Percentiles rank a stretch among this genome's conserved stretches.
Evolutionary conservation across 1,140 invertebrate species (phyloP).

Genomic region (Helicoverpa armigera): DNA sequence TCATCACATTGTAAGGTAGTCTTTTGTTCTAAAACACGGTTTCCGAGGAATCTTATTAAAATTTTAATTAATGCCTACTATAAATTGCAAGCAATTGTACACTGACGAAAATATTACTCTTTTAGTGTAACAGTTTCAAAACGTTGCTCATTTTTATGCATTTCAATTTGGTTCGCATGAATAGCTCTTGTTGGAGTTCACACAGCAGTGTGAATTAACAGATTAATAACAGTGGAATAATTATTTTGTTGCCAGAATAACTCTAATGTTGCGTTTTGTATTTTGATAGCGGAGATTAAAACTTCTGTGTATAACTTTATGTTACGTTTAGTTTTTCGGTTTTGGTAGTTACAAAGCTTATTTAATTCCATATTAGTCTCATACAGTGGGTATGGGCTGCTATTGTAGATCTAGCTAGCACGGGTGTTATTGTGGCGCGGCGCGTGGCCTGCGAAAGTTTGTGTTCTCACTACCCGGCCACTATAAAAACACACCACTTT

Average conservation of each 20-base stretch:
- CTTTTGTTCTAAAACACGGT: slow-evolving; percentile 63
- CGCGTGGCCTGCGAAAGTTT: slow-evolving; percentile 38
- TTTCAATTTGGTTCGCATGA: slow-evolving; percentile 22
- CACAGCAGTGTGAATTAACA: slow-evolving; percentile 13
- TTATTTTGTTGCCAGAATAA: slow-evolving; percentile 19
- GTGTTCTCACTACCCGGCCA: slow-evolving; percentile 33
- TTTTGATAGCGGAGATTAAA: background rate
- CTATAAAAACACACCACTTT: slow-evolving; percentile 48
- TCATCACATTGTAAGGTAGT: slow-evolving; percentile 59
- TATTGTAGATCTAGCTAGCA: background rate
- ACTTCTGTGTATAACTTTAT: background rate
- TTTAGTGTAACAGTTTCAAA: slow-evolving; percentile 12
- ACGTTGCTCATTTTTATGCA: slow-evolving; percentile 23
- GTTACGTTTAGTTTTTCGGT: background rate
- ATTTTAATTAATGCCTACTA: slow-evolving; percentile 69
- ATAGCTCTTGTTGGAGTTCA: slow-evolving; percentile 6
- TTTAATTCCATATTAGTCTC: slow-evolving; percentile 19
- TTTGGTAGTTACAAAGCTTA: background rate
- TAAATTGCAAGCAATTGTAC: slow-evolving; percentile 60
- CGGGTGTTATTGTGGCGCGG: slow-evolving; percentile 19
- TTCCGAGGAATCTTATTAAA: slow-evolving; percentile 64
- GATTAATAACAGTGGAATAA: slow-evolving; percentile 21
- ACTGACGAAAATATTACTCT: slow-evolving; percentile 45
- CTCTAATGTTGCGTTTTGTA: slow-evolving; percentile 18
- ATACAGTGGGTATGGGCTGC: background rate